phyloP scores from a whole-genome alignment of 2,888 invertebrate species.

The Tuberolachnus salignus region DNA sequence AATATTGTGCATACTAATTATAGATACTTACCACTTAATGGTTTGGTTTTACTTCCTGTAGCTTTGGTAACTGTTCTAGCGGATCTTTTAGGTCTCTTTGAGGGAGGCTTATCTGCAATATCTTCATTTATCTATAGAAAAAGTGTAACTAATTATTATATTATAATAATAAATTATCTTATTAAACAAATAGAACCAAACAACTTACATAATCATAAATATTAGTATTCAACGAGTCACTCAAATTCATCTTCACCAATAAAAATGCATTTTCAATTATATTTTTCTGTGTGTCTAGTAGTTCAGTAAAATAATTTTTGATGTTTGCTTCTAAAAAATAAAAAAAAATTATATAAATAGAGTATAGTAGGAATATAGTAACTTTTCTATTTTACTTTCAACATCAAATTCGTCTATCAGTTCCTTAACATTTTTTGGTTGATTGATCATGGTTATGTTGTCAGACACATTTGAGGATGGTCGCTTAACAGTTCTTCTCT shows the following conservation, averaged over 20 bases:
- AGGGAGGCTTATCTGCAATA: background rate
- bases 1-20: background rate
- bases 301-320: background rate
- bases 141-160: background rate
- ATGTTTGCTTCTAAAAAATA: constrained; percentile 20
- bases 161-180: background rate
- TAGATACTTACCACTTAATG: constrained; percentile 7
- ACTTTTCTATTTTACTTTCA: constrained; percentile 23
- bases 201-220: constrained; percentile 37
- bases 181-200: background rate
- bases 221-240: background rate
- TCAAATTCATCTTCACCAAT: constrained; percentile 38
- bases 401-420: constrained; percentile 17
- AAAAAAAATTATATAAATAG: background rate
- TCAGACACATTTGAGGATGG: background rate
- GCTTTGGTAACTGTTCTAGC: constrained; percentile 1
- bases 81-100: background rate
- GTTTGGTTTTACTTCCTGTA: background rate
- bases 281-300: constrained; percentile 1
- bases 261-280: constrained; percentile 16
- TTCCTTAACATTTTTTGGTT: constrained; percentile 25
- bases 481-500: constrained; percentile 24
- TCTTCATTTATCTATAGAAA: background rate
- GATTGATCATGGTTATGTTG: constrained; percentile 18
- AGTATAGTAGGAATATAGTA: background rate